phyloP scores from a whole-genome alignment of 1,140 invertebrate species.

The Periplaneta americana region DNA sequence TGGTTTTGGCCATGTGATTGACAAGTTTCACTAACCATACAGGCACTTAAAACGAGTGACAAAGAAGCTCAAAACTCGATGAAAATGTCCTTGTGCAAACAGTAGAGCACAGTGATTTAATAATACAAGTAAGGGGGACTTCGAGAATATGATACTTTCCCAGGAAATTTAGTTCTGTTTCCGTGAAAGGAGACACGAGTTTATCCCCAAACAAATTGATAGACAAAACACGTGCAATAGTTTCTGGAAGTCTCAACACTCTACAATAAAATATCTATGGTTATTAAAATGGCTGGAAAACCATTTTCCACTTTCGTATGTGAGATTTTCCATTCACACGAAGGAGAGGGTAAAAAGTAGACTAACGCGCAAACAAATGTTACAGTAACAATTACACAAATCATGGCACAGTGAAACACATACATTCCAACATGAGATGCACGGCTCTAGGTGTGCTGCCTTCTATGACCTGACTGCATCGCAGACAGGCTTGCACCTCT shows the following conservation, averaged over 20 bases:
- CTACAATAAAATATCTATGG: slow-evolving; percentile 3
- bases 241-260: neutral
- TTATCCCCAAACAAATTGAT: neutral
- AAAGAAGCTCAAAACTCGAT: slow-evolving; percentile 15
- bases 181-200: neutral
- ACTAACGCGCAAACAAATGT: neutral
- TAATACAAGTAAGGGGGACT: neutral
- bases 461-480: neutral
- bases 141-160: neutral
- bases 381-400: neutral
- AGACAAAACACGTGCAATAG: neutral
- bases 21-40: slow-evolving; percentile 17
- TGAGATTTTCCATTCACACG: neutral
- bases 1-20: slow-evolving; percentile 12
- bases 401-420: slow-evolving; percentile 9
- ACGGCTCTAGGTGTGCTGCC: neutral
- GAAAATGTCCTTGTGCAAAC: slow-evolving; percentile 14
- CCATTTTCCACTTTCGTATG: neutral
- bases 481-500: neutral
- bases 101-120: neutral
- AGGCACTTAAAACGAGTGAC: slow-evolving; percentile 19
- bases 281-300: neutral
- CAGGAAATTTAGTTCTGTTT: neutral
- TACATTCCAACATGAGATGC: neutral
- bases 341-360: neutral